Conservation (phyloP, 2,888 invertebrate genomes). For the Acutogordius australiensis region DNA sequence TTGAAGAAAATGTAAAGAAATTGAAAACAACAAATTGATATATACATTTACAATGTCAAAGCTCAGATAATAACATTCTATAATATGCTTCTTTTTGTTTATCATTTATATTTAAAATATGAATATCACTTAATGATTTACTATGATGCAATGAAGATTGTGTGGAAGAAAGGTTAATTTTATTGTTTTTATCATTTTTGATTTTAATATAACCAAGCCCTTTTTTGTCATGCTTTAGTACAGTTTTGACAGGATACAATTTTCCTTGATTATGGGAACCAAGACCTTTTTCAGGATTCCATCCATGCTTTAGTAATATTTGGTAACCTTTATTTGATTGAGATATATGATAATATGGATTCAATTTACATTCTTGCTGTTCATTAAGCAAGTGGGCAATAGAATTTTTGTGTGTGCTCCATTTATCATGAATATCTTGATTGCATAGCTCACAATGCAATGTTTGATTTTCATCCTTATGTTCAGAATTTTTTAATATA, state of each 20-base stretch:
- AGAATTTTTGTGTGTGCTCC: not conserved
- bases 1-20: too few species aligned
- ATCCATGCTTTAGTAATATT: not conserved
- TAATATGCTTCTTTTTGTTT: too few species aligned
- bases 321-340: constrained; percentile 1
- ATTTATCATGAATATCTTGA: not conserved
- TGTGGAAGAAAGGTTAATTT: too few species aligned
- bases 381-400: not conserved
- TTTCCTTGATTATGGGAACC: not conserved
- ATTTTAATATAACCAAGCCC: not conserved
- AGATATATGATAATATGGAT: constrained; percentile 3
- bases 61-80: too few species aligned
- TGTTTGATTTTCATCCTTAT: not conserved
- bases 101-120: too few species aligned
- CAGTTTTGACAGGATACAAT: not conserved
- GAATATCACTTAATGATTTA: too few species aligned
- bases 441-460: not conserved
- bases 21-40: too few species aligned
- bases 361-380: not conserved
- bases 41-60: too few species aligned
- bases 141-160: too few species aligned
- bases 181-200: not conserved
- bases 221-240: constrained; percentile 1
- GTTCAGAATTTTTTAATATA: not conserved
- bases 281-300: constrained; percentile 1